These are phyloP conservation scores for Chloroceryle aenea DNA, from an alignment of 2,113 vertebrate genomes.

Conservation along the genomic window DNA sequence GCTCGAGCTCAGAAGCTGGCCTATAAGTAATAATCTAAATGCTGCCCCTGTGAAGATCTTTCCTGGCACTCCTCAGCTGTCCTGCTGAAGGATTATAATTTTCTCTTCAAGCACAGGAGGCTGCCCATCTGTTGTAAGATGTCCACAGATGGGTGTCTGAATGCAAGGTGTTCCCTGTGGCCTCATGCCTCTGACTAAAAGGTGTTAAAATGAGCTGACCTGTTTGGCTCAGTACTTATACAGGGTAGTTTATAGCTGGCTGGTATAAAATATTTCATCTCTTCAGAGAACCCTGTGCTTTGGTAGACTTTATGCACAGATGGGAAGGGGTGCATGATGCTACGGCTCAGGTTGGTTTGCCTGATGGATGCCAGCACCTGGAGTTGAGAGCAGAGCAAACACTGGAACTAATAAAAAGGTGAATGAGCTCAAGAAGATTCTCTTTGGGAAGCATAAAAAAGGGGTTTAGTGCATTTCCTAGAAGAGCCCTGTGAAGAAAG, in stretches of 20 bases:
- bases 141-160: constrained; percentile 39
- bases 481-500: neutral
- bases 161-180: neutral
- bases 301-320: neutral
- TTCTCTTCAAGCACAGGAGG: constrained; percentile 29
- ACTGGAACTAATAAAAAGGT: neutral
- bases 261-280: neutral
- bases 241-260: neutral
- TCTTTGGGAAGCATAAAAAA: neutral
- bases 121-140: constrained; percentile 54
- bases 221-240: neutral
- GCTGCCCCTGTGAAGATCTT: neutral
- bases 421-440: neutral
- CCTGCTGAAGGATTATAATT: constrained; percentile 25
- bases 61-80: constrained; percentile 22
- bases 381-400: neutral
- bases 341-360: neutral
- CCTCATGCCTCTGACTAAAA: neutral
- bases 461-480: neutral
- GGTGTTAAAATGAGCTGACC: constrained; percentile 24
- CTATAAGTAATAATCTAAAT: neutral
- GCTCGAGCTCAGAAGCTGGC: neutral
- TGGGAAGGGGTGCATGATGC: neutral
- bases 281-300: neutral
- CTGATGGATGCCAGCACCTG: neutral